Conservation (phyloP, 2,113 vertebrate species). For the Pogonocichla stellata region DNA sequence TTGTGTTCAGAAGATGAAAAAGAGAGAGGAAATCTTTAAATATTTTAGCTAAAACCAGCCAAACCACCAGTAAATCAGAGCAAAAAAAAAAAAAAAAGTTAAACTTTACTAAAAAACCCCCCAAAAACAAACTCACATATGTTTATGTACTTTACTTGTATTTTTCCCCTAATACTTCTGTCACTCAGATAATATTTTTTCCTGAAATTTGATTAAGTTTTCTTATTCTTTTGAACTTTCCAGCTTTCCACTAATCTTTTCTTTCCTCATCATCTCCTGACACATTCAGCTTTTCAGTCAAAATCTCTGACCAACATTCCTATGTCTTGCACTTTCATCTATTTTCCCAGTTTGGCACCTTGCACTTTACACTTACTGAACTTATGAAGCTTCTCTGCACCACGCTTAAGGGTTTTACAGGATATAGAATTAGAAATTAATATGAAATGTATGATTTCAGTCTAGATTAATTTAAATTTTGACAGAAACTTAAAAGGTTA, state of each 20-base stretch:
- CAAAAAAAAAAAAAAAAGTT: not conserved
- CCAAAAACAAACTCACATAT: accelerated
- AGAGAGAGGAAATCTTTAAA: not conserved
- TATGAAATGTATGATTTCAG: not conserved
- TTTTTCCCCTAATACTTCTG: not conserved
- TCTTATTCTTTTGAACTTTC: not conserved
- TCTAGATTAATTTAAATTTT: not conserved
- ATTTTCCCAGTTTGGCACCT: not conserved
- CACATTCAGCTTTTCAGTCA: not conserved
- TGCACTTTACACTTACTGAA: not conserved
- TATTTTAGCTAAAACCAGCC: not conserved
- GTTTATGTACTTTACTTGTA: not conserved
- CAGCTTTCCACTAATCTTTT: not conserved
- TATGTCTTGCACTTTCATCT: not conserved
- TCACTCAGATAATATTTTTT: not conserved
- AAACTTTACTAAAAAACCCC: not conserved
- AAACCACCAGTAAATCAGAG: not conserved
- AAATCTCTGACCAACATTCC: not conserved
- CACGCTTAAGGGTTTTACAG: not conserved
- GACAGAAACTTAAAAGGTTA: not conserved
- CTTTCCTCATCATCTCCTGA: not conserved
- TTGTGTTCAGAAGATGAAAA: not conserved
- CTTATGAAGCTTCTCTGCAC: not conserved
- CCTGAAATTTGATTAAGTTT: not conserved
- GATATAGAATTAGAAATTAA: not conserved